Evolutionary conservation across 2,888 invertebrate genomes (phyloP), one percentile per base, ranked within the genome.

Genomic region (Agriopis aurantiaria): DNA sequence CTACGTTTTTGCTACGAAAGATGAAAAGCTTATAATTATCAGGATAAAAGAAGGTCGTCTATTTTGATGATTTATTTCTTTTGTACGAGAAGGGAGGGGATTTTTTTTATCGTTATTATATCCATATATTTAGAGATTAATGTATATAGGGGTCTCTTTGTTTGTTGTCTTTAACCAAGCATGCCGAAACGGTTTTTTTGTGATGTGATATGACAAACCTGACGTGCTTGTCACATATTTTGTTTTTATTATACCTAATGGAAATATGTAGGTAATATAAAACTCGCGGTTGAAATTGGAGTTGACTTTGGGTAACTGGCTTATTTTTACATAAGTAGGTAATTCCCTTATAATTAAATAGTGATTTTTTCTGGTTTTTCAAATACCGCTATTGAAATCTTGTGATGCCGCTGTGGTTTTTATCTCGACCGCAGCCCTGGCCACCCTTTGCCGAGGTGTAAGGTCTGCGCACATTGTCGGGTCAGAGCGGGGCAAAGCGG

Each of bases 401-500:
- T n/a, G 6, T 6, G 8, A 14, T 8, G 14, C 9, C 12, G 17
- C 9, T 14, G 8, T 14, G 14, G 14, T 14, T 49, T 49, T 14
- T 49, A 49, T 14, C 49, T 14, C 14, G 11, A 52, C 33, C n/a
- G 8, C 55, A n/a, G 40, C 59, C 51, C 17, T 23, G 17, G 17
- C 45, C 62, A 68, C 46, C 52, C 58, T 61, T 63, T 55, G 40
- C 48, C 63, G 40, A 71, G 65, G 17, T 23, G 0, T 23, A 23
- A 23, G 17, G 17, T 23, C 2, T 2, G 17, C 17, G 17, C 17
- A 23, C 17, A 23, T 23, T 23, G 17, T 23, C 17, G 17, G 17
- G 17, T 23, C 17, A 23, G 17, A 23, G n/a, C n/a, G n/a, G n/a
- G n/a, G n/a, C n/a, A n/a, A n/a, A 23, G 17, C 17, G 17, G 17